phyloP scores from a whole-genome alignment of 92 coral and sea anemone species.

The Diadumene lineata region DNA sequence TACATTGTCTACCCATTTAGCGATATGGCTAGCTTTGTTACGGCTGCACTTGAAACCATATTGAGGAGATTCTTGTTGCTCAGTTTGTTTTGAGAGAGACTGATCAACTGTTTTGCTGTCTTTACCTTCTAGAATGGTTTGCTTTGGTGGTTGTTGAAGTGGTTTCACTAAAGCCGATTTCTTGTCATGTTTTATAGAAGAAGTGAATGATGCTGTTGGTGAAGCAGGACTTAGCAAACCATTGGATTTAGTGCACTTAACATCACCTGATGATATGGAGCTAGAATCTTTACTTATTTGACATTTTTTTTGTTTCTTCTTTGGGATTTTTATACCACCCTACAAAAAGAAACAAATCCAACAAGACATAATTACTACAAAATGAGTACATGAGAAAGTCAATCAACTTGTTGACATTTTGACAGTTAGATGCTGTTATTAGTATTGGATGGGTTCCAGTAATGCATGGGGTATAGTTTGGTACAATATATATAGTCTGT shows the following conservation, averaged over 20 bases:
- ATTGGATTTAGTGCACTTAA: constrained; percentile 1
- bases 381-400: too few relatives aligned
- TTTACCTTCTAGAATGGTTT: neutral
- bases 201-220: constrained; percentile 1
- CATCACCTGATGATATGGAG: constrained; percentile 27
- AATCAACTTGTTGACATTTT: too few relatives aligned
- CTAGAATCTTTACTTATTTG: neutral
- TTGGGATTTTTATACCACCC: neutral
- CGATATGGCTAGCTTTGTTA: constrained; percentile 51
- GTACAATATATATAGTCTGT: too few relatives aligned
- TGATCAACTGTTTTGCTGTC: neutral
- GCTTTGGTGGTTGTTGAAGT: neutral
- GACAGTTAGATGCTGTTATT: too few relatives aligned
- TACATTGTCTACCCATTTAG: constrained; percentile 66
- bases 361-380: neutral
- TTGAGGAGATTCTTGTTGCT: neutral
- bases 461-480: too few relatives aligned
- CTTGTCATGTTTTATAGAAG: neutral
- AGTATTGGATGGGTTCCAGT: too few relatives aligned
- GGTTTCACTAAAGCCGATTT: neutral
- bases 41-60: constrained; percentile 14
- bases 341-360: neutral
- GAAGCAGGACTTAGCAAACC: constrained; percentile 17
- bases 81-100: neutral
- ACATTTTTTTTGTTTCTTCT: constrained; percentile 8